Evolutionary conservation across 2,113 vertebrate genomes (phyloP).

Genomic region (Misgurnus anguillicaudatus): DNA sequence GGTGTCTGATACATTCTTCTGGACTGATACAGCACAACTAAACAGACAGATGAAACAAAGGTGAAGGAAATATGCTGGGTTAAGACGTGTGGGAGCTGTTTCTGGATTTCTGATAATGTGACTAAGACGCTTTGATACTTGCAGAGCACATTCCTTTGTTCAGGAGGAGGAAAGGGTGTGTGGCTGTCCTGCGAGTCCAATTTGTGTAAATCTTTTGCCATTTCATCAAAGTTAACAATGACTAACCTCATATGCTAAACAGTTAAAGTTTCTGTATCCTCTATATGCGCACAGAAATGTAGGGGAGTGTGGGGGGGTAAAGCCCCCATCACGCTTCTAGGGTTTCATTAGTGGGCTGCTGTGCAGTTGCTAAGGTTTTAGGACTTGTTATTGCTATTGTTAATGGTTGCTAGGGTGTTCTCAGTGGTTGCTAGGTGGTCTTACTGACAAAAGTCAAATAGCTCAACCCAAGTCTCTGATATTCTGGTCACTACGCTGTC

Average conservation of each 20-base stretch:
- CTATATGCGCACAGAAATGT: not conserved
- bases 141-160: constrained; percentile 37
- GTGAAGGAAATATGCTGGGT: not conserved
- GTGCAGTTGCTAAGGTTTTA: not conserved
- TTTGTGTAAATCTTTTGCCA: not conserved
- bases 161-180: constrained; percentile 12
- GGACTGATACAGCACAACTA: not conserved
- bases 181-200: constrained; percentile 27
- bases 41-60: not conserved
- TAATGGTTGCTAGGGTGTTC: not conserved
- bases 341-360: not conserved
- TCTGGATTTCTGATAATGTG: constrained; percentile 16
- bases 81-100: not conserved
- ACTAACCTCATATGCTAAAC: not conserved
- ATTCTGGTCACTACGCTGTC: not conserved
- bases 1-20: constrained; percentile 40
- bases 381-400: not conserved
- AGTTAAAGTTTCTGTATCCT: no score
- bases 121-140: not conserved
- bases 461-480: not conserved
- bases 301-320: not conserved
- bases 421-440: not conserved
- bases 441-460: not conserved
- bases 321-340: not conserved
- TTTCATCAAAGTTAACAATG: not conserved